phyloP scores from a whole-genome alignment of 2,113 vertebrate genomes.

The Nanger granti region DNA sequence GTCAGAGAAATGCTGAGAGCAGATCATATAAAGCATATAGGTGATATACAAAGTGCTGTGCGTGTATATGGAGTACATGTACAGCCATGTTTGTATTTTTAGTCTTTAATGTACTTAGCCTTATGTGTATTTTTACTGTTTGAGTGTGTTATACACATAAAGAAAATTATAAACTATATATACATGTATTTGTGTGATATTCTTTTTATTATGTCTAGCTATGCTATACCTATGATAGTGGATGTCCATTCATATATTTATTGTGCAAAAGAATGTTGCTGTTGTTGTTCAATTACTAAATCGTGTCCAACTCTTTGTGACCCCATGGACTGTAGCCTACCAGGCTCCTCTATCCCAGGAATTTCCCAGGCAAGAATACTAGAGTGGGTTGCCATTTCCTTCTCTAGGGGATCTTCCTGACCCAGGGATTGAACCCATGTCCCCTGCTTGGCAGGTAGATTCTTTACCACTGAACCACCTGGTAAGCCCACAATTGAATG shows the following conservation, averaged over 20 bases:
- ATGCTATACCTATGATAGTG: neutral
- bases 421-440: neutral
- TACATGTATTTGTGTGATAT: neutral
- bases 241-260: neutral
- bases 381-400: neutral
- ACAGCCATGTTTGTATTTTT: neutral
- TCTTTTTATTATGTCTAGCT: neutral
- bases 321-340: neutral
- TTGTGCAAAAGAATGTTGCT: neutral
- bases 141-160: neutral
- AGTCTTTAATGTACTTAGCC: neutral
- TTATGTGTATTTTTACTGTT: neutral
- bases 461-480: neutral
- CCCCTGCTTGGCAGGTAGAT: neutral
- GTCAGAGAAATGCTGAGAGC: neutral
- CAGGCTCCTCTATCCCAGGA: neutral
- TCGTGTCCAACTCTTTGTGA: neutral
- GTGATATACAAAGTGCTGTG: neutral
- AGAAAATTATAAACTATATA: neutral
- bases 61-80: neutral
- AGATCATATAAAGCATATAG: neutral
- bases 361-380: neutral
- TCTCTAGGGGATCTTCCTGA: neutral
- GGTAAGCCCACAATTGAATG: neutral
- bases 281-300: neutral